Evolutionary conservation across 2,888 invertebrate species (phyloP), one percentile per base, ranked within the genome.

Genomic region (Acleris literana): DNA sequence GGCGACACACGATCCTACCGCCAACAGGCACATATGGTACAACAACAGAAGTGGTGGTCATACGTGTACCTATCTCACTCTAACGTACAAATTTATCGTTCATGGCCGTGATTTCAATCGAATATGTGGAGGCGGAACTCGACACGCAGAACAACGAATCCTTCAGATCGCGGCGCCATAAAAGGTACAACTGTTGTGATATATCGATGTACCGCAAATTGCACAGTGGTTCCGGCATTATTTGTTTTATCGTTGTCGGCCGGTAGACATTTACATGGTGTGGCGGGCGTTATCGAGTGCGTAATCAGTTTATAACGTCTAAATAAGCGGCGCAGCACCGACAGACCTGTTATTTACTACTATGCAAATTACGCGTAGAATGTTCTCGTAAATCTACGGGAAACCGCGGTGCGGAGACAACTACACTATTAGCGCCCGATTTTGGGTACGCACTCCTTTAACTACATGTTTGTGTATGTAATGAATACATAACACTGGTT

Each of bases 271-370:
- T 86, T 86, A 83, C 81, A 84, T 84, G 70, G 65, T 66, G 79
- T 79, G 74, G 77, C 76, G 76, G 76, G 78, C 77, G 81, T 84
- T 88, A 88, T 87, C 87, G 80, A 80, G 79, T 79, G 77, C 80
- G 81, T 86, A 84, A 87, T 88, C 86, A 85, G 84, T 84, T 83
- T 84, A 86, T 83, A 85, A 85, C 84, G 84, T 85, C 86, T 87
- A 85, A 87, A 87, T 88, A 87, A 85, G 80, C 83, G 81, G 79
- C 77, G 74, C 72, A 76, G 74, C 75, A 82, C 85, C 82, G 83
- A 85, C 84, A 83, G 78, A 77, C 77, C 75, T 75, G 82, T 86
- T 84, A 86, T 87, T 87, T 87, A 86, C 79, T 76, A 77, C 79
- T 84, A 85, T 86, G 85, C 83, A 85, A 86, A 87, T 86, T 80